phyloP scores from a whole-genome alignment of 2,113 vertebrate species.

The Lota lota region DNA sequence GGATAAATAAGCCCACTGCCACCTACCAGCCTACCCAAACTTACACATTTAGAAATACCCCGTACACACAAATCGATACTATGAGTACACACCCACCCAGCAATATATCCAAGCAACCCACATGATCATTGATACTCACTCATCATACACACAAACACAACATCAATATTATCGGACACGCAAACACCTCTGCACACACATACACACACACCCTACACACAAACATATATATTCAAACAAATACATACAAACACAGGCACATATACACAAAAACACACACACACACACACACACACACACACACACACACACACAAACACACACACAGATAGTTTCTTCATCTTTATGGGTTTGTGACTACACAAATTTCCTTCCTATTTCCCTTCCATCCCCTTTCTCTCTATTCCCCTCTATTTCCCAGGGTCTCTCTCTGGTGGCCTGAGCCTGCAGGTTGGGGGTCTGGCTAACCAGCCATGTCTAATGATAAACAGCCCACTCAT shows the following conservation, averaged over 20 bases:
- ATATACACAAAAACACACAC: not conserved
- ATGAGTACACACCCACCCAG: not conserved
- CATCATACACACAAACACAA: not conserved
- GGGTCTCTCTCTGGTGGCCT: constrained; percentile 48
- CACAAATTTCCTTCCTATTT: constrained; percentile 41
- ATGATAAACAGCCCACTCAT: constrained; percentile 62
- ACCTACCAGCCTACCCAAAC: too few species aligned
- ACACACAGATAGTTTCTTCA: constrained; percentile 7
- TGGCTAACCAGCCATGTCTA: constrained; percentile 64
- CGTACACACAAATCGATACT: too few species aligned
- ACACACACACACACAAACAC: not conserved
- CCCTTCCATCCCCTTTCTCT: constrained; percentile 6
- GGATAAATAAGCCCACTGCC: constrained; percentile 1
- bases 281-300: not conserved
- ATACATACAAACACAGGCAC: constrained; percentile 1
- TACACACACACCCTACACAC: not conserved
- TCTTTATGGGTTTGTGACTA: constrained; percentile 33
- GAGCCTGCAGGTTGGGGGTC: constrained; percentile 56
- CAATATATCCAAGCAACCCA: not conserved
- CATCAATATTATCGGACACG: not conserved
- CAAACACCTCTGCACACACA: not conserved
- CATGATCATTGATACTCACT: not conserved
- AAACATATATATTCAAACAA: constrained; percentile 2
- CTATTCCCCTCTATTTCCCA: not conserved
- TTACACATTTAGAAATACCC: too few species aligned